Evolutionary conservation across 2,888 invertebrate species (phyloP), one percentile per base, ranked within the genome.

Genomic region (Apomyelois bistriatella): DNA sequence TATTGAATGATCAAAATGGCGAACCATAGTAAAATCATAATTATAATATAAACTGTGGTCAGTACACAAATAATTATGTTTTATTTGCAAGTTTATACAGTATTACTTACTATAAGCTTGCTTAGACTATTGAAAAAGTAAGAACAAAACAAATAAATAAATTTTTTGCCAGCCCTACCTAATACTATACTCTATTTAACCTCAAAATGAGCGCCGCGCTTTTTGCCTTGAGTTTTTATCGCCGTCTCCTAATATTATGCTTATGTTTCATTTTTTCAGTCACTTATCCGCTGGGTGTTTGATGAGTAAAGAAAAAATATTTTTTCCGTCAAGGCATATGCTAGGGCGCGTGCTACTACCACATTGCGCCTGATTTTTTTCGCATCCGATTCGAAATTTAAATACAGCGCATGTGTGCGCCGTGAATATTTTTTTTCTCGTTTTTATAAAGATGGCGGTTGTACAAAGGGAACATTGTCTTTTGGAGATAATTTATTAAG

Each of bases 301-400:
- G 82, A 84, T 86, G 82, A 77, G 67, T 75, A 69, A 70, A 58
- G 79, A 83, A 82, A 84, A 84, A 79, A 72, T 2, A 54, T 61
- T 65, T 79, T 83, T 85, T 83, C 36, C 42, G 59, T 62, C 56
- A 52, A 56, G 58, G 66, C 87, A 86, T 83, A 87, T 87, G 87
- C 80, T 73, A 72, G 64, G 74, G 85, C 88, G 85, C 88, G 88
- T 86, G 88, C 87, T 72, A 64, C 62, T 55, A 63, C 74, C 88
- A 88, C 88, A 88, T 87, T 88, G 87, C 87, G 87, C 72, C 56
- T 62, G 64, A 77, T 83, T 88, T 89, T 88, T 89, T 88, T 87
- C 79, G 83, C 87, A 88, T 89, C 88, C 88, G 85, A 87, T 86
- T 85, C 76, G 77, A 82, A 84, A 83, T 79, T 85, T 72, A 85